Evolutionary conservation across 2,888 invertebrate species (phyloP), one percentile per base, ranked within the genome.

Genomic region (Hylaea fasciaria): DNA sequence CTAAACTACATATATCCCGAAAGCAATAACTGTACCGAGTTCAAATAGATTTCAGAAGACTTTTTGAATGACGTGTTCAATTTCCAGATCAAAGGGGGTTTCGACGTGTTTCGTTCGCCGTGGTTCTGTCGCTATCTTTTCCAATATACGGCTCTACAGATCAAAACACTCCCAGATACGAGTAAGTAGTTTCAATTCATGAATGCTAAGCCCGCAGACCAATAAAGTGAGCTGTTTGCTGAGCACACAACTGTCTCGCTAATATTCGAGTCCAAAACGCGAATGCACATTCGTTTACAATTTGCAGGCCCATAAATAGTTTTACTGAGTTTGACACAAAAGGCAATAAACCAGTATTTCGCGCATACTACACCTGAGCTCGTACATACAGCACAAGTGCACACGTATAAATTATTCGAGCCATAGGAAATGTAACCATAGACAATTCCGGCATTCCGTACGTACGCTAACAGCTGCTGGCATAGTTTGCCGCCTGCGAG

Each of bases 391-490:
- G 52, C 52, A 39, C 46, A 44, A 61, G 46, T 68, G 65, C 68
- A 73, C 73, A 69, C 51, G 52, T 75, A 81, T 82, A 80, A 84
- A 83, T 84, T 80, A 87, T 86, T 83, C 78, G 74, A 72, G 69
- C 75, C 77, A 80, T 80, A 74, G 71, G 77, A 83, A 77, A 79
- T 79, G 80, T 78, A 82, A 76, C 80, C 76, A 77, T 81, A 81
- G 78, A 79, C 80, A 77, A 83, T 85, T 82, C 80, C 46, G 66
- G 75, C 83, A 90, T 91, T 87, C 88, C 85, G 70, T 75, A 66
- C 79, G 79, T 80, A 82, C 80, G 81, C 69, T 78, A 77, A 79
- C 80, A 76, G 77, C 78, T 80, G 79, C 74, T 80, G 78, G 82
- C 72, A 76, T 73, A 82, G 86, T 80, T 83, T 78, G 78, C 82